These are phyloP conservation scores for Limnodromus scolopaceus DNA, from an alignment of 2,797 vertebrate species.

Conservation along the genomic window DNA sequence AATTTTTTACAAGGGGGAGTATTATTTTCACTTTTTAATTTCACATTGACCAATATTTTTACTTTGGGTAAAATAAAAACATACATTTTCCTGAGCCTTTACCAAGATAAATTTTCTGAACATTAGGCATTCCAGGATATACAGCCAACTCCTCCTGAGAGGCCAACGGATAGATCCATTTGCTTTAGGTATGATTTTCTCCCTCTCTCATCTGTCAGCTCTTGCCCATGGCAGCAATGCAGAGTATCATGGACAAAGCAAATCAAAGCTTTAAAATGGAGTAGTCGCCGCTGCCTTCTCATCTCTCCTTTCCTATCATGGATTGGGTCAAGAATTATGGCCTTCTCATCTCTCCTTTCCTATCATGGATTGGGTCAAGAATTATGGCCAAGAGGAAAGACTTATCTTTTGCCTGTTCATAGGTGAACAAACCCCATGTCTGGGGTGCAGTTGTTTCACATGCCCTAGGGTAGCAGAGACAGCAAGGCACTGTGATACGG, in stretches of 20 bases:
- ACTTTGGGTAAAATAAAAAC: conserved; percentile 73
- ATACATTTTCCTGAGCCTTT: conserved; percentile 68
- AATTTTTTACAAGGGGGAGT: conserved; percentile 61
- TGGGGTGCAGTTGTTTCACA: neutral
- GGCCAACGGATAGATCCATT: conserved; percentile 32
- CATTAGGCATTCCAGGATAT: conserved; percentile 63
- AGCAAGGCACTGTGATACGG: neutral
- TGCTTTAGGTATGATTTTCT: conserved; percentile 35
- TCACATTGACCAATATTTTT: conserved; percentile 70
- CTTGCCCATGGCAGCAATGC: conserved; percentile 13
- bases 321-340: neutral
- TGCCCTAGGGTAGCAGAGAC: neutral
- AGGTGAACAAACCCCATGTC: neutral
- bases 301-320: neutral
- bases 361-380: neutral
- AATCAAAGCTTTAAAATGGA: neutral
- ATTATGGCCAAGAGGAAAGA: neutral
- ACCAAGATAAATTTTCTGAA: conserved; percentile 72
- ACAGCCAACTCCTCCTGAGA: conserved; percentile 56
- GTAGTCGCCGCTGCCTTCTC: neutral
- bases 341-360: neutral
- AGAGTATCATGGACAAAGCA: neutral
- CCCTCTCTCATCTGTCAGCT: neutral
- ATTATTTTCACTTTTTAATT: conserved; percentile 75
- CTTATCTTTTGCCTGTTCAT: neutral